phyloP scores from a whole-genome alignment of 2,113 vertebrate species.

The Myotis lucifugus region DNA sequence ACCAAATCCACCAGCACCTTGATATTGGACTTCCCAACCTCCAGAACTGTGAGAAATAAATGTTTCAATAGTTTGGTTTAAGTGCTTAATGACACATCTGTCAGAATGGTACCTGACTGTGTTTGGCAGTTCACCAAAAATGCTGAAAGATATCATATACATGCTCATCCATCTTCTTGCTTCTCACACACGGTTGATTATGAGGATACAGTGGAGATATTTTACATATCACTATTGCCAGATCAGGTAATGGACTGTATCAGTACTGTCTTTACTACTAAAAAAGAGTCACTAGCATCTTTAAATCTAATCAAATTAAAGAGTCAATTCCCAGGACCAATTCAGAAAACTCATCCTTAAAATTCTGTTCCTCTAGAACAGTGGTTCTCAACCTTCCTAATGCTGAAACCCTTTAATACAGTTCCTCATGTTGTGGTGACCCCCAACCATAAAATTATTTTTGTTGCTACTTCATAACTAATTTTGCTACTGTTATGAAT shows the following conservation, averaged over 20 bases:
- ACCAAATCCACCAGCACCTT: not conserved
- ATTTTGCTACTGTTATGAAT: too few species aligned
- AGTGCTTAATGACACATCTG: not conserved
- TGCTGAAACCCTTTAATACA: too few species aligned
- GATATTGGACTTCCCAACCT: not conserved
- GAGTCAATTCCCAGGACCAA: not conserved
- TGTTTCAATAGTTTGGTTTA: not conserved
- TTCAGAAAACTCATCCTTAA: not conserved
- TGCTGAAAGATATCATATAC: not conserved
- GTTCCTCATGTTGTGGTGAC: too few species aligned
- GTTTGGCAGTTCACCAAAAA: not conserved
- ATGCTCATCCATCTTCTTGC: not conserved
- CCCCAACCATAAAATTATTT: too few species aligned
- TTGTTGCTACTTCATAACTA: too few species aligned
- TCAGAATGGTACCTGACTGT: not conserved
- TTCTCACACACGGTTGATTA: not conserved
- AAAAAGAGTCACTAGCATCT: not conserved
- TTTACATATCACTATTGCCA: not conserved
- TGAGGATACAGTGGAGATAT: not conserved
- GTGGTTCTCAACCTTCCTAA: too few species aligned
- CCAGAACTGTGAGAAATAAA: not conserved
- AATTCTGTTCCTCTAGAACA: not conserved
- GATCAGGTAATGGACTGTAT: not conserved
- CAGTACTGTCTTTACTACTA: not conserved
- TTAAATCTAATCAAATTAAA: constrained; percentile 24